Evolutionary conservation across 23 tunicate genomes (phyloP), one percentile per base, ranked within the genome.

Genomic region (Ascidia mentula): DNA sequence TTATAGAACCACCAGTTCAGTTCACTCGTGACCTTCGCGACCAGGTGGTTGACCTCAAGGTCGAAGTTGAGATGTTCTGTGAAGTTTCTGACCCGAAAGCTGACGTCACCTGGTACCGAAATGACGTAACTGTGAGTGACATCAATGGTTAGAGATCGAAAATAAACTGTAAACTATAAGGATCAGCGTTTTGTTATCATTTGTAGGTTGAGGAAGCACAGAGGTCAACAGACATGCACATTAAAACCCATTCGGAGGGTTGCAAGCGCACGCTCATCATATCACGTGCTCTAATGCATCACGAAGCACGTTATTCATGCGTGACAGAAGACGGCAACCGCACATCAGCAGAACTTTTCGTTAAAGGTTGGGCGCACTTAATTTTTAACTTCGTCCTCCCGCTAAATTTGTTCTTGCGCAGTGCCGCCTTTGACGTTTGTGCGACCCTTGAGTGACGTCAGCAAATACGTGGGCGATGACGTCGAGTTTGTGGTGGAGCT

Each of bases 61-160:
- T 65, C 4, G 17, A 40, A 18, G 83, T 73, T n/a, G 71, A 70
- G 32, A 61, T 85, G 40, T 18, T 78, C 12, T 85, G 89, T 71
- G 89, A 85, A 38, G 89, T 85, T 31, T 42, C 83, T 37, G 83
- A 85, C 32, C 77, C 77, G 28, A 53, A 71, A 34, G 82, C 83
- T 24, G 77, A 69, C 15, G 89, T 85, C 45, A 78, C 77, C 70
- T 85, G 89, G 89, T 85, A 85, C 83, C 78, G 89, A 30, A 78
- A 85, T 42, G 89, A 85, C 36, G 78, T 69, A 45, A 76, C 79
- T 71, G 89, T 78, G 33, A 46, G 46, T 9, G n/a, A n/a, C n/a
- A n/a, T n/a, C n/a, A n/a, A n/a, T n/a, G n/a, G n/a, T n/a, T n/a
- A n/a, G n/a, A n/a, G n/a, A n/a, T n/a, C n/a, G n/a, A n/a, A n/a